Evolutionary conservation across 2,797 vertebrate genomes (phyloP), one percentile per base, ranked within the genome.

Genomic region (Neostethus bicornis): DNA sequence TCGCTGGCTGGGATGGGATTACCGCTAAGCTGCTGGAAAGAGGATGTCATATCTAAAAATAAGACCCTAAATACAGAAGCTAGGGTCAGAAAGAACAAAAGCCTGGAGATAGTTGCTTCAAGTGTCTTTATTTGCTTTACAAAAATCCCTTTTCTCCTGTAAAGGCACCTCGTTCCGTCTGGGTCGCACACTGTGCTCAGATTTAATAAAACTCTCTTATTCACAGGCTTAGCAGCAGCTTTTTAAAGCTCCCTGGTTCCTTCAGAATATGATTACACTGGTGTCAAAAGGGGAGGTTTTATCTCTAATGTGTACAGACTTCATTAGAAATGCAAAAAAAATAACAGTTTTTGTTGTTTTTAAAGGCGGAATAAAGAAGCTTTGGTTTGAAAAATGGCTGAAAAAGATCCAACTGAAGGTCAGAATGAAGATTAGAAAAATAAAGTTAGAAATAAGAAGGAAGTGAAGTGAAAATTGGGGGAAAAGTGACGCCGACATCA

Each of bases 11-110:
- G 66, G 52, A 48, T 32, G 69, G 74, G 70, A 87, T 76, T 77
- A 71, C 51, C 57, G 34, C 53, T 66, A 70, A 56, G 52, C 63
- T 79, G 74, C 83, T 68, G 65, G 38, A n/a, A 55, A 61, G 34
- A 59, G 20, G 38, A 66, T 60, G 55, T 70, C 50, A 58, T 35
- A 55, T 70, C 70, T 73, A 65, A 80, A 87, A 77, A 78, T 72
- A 80, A 75, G 25, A 64, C 68, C 66, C 38, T 62, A 32, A 77
- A 59, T 28, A 66, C 41, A 21, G 52, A 42, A 55, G 67, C 73
- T 73, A 64, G 60, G 77, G 76, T 73, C 60, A 73, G 63, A 20
- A 16, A 61, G 64, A 67, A 70, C 65, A 46, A 66, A 71, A 62
- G 47, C 35, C 4, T 25, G 24, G 50, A 23, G 57, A 74, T 61